Conservation (phyloP, 2,888 invertebrate species). For the Chloroclystis v-ata region DNA sequence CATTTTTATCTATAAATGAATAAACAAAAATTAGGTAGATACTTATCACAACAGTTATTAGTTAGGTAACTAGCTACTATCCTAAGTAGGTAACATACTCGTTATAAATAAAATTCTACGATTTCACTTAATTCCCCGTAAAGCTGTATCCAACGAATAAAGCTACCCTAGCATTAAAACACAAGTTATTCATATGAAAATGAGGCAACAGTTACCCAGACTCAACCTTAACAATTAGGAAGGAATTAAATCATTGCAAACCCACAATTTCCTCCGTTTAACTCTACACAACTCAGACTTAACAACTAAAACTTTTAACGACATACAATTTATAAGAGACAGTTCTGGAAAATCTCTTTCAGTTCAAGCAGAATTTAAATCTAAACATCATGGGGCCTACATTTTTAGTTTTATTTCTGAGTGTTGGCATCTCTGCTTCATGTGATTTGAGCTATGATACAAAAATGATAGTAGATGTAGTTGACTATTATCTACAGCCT, state of each 20-base stretch:
- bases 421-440: conserved; percentile 1
- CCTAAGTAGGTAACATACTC: no score
- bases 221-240: conserved; percentile 18
- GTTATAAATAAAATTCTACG: no score
- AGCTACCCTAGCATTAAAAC: conserved; percentile 1
- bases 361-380: neutral
- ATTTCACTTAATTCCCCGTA: no score
- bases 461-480: conserved; percentile 45
- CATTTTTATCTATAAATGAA: no score
- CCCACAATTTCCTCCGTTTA: conserved; percentile 14
- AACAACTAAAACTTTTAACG: neutral
- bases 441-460: conserved; percentile 27
- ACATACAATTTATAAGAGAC: neutral
- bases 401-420: conserved; percentile 2
- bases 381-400: neutral
- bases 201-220: conserved; percentile 4
- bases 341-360: neutral
- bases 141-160: conserved; percentile 2
- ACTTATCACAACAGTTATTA: no score
- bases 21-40: no score
- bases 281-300: neutral
- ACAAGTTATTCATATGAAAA: conserved; percentile 14
- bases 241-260: conserved; percentile 11
- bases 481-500: conserved; percentile 42
- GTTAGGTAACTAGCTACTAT: no score